Evolutionary conservation across 1,140 invertebrate genomes (phyloP), one percentile per base, ranked within the genome.

Genomic region (honey bee (Apis mellifera)): DNA sequence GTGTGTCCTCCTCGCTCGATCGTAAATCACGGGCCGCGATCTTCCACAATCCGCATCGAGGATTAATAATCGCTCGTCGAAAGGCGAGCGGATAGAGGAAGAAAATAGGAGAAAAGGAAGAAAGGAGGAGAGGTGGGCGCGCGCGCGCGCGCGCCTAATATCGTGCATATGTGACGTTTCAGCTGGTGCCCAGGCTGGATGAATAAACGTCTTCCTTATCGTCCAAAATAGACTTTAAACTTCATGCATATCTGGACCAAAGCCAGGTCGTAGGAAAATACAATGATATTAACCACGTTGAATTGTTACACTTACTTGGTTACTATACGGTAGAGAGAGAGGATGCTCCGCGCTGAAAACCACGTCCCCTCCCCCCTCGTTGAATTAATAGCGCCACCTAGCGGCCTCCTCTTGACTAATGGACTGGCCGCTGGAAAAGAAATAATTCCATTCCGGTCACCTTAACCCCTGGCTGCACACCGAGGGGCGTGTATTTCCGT

Each of bases 141-240:
- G 26, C 80, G 72, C 55, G 80, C 26, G n/a, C 66, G 86, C 89
- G 86, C 89, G 90, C 90, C 78, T 89, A 92, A 91, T 91, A 91
- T 91, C 86, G 89, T 82, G 89, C 89, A 87, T 90, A 87, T 88
- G 86, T 90, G 89, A 93, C 91, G 89, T 92, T 90, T 91, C 92
- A 90, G 90, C 90, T 92, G 91, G 91, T 91, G 88, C 87, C 86
- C 90, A 92, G 86, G 89, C 89, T 89, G 91, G 90, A 93, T 93
- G 93, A 93, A 93, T 93, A 93, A 94, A 94, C 92, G 93, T 93
- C 93, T 94, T 94, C 91, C 93, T 93, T 94, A 93, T 93, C 91
- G 92, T 93, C 91, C 90, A 92, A 93, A 94, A 94, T 94, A 93
- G 92, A 91, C 91, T 92, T 92, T 89, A 93, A 93, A 92, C 91